Conservation (phyloP, 1,140 invertebrate genomes). For the Cylas formicarius region DNA sequence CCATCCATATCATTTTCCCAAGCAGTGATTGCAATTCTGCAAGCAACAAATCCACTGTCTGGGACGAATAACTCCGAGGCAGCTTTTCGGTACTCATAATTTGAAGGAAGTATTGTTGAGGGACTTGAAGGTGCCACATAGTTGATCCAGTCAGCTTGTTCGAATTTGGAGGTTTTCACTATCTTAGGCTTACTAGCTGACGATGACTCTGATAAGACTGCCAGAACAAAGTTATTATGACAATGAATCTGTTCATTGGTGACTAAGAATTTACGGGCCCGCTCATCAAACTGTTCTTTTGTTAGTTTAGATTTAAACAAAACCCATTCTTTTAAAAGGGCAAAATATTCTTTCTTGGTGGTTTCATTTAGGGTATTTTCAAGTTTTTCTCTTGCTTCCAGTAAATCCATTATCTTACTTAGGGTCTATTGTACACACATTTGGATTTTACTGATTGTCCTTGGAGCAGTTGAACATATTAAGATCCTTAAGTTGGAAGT, state of each 20-base stretch:
- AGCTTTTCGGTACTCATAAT: conserved; percentile 31
- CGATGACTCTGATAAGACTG: conserved; percentile 21
- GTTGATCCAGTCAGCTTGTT: conserved; percentile 18
- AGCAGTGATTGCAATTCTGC: conserved; percentile 30
- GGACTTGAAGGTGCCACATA: conserved; percentile 31
- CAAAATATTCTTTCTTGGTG: conserved; percentile 33
- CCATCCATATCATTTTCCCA: conserved; percentile 38
- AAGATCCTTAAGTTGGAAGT: too few relatives aligned
- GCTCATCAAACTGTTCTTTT: conserved; percentile 32
- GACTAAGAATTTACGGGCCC: conserved; percentile 28
- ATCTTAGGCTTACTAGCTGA: conserved; percentile 6
- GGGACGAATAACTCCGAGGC: conserved; percentile 35
- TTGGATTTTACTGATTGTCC: too few relatives aligned
- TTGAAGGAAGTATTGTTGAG: conserved; percentile 21
- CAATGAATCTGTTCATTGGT: conserved; percentile 34
- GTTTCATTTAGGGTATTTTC: conserved; percentile 29
- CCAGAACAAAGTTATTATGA: conserved; percentile 35
- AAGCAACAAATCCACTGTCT: conserved; percentile 32
- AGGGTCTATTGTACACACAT: too few relatives aligned
- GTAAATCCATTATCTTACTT: too few relatives aligned
- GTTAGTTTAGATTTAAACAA: conserved; percentile 30
- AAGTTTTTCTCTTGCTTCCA: conserved; percentile 31
- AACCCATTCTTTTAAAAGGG: conserved; percentile 33
- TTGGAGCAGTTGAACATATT: too few relatives aligned
- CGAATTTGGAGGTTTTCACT: conserved; percentile 9